Evolutionary conservation across 2,113 vertebrate species (phyloP).

Genomic region (Burhinus oedicnemus): DNA sequence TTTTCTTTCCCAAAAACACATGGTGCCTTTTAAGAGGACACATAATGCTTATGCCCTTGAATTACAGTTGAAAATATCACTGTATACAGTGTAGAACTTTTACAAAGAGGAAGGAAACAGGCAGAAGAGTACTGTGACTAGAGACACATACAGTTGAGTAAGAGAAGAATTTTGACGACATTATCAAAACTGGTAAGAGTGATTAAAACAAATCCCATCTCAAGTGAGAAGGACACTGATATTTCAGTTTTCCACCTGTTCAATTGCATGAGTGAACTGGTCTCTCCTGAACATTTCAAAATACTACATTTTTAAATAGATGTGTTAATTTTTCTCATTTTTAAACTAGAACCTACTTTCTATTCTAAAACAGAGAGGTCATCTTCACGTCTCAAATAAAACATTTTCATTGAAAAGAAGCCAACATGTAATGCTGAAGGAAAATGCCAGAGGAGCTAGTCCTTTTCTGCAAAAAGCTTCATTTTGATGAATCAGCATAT

Average conservation of each 20-base stretch:
- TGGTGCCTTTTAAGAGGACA: neutral
- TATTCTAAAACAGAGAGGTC: neutral
- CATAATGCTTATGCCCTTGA: neutral
- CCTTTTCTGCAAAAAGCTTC: neutral
- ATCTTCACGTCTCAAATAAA: neutral
- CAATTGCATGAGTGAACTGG: neutral
- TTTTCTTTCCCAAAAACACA: neutral
- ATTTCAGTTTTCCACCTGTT: neutral
- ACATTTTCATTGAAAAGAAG: slow-evolving; percentile 1
- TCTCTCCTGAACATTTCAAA: neutral
- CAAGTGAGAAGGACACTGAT: neutral
- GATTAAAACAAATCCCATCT: neutral
- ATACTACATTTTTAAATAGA: neutral
- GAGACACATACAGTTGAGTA: fast-evolving
- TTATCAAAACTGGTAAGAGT: neutral
- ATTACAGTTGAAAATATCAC: neutral
- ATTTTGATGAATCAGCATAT: neutral
- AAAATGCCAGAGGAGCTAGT: neutral
- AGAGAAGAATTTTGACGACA: neutral
- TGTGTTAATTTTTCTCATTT: neutral
- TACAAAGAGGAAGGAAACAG: neutral
- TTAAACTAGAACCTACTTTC: neutral
- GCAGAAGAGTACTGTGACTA: neutral
- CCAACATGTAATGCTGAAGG: neutral
- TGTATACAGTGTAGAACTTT: neutral